Evolutionary conservation across 2,888 invertebrate genomes (phyloP).

Genomic region (Cosmorhoe ocellata): DNA sequence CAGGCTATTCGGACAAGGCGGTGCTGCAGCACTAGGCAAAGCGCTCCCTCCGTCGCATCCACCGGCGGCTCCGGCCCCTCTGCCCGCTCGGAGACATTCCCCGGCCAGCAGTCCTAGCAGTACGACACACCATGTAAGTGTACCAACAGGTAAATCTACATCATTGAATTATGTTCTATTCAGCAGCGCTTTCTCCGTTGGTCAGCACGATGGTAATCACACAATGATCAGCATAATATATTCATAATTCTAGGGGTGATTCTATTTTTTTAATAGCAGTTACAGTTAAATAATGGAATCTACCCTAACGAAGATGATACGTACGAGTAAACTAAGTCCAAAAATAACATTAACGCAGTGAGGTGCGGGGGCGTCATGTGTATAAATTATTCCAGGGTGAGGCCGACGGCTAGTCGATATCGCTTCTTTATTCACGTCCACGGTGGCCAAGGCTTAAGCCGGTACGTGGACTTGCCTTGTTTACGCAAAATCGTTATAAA

Average conservation of each 20-base stretch:
- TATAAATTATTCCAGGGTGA: conserved; percentile 74
- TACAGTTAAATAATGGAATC: conserved; percentile 34
- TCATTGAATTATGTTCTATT: no score
- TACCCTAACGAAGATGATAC: conserved; percentile 36
- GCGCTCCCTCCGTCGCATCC: conserved; percentile 74
- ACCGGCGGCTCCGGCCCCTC: conserved; percentile 74
- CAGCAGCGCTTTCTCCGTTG: no score
- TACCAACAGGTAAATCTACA: no score
- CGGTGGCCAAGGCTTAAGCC: conserved; percentile 62
- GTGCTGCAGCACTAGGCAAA: conserved; percentile 74
- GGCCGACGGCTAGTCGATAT: conserved; percentile 71
- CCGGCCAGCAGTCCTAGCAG: conserved; percentile 91
- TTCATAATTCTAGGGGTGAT: no score
- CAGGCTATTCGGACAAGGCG: conserved; percentile 83
- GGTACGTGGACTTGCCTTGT: conserved; percentile 52
- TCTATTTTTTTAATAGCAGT: no score
- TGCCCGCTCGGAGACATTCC: conserved; percentile 81
- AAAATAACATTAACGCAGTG: conserved; percentile 54
- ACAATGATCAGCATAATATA: no score
- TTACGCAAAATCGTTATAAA: conserved; percentile 25
- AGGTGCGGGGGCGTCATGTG: conserved; percentile 50
- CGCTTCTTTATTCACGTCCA: conserved; percentile 77
- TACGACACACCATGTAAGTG: conserved; percentile 87
- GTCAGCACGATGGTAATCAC: no score
- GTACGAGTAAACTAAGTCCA: conserved; percentile 42